A percentile compares a stretch with the other conserved stretches of the same genome.
Conservation (phyloP, 2,113 vertebrate genomes). For the Sakesphorus luctuosus region DNA sequence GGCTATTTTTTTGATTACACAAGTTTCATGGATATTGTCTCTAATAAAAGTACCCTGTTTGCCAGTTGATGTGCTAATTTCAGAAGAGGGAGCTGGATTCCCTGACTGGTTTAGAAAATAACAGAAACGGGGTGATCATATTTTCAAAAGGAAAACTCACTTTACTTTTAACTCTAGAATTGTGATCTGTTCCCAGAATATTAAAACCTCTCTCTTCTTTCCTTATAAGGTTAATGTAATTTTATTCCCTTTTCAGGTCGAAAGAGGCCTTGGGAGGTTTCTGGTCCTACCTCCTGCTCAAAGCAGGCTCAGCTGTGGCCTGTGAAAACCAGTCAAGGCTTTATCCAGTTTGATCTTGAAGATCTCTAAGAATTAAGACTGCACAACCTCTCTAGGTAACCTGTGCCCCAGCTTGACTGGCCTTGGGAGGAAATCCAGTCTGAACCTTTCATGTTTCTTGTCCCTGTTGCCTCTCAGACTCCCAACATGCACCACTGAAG, state of each 20-base stretch:
- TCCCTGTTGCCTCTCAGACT: too few species aligned
- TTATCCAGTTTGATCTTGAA: too few species aligned
- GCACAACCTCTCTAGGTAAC: too few species aligned
- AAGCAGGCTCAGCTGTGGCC: too few species aligned
- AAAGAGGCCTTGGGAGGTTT: too few species aligned
- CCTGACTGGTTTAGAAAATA: not conserved
- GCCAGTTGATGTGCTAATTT: not conserved
- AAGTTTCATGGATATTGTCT: not conserved
- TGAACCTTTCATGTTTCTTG: too few species aligned
- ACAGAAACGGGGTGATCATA: not conserved
- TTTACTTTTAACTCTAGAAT: not conserved
- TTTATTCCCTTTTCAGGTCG: not conserved
- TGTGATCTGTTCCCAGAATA: not conserved
- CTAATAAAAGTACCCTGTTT: not conserved
- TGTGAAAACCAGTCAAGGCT: too few species aligned
- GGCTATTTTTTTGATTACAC: not conserved
- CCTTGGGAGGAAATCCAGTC: too few species aligned
- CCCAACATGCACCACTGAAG: too few species aligned
- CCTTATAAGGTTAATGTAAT: not conserved
- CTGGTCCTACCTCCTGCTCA: too few species aligned
- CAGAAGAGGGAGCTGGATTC: not conserved
- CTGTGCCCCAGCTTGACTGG: too few species aligned
- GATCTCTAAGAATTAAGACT: too few species aligned
- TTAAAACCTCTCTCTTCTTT: not conserved
- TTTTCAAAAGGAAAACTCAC: not conserved